Base-by-base conservation (phyloP, 2,113 vertebrate genomes). In the Megaceryle maxima region DNA sequence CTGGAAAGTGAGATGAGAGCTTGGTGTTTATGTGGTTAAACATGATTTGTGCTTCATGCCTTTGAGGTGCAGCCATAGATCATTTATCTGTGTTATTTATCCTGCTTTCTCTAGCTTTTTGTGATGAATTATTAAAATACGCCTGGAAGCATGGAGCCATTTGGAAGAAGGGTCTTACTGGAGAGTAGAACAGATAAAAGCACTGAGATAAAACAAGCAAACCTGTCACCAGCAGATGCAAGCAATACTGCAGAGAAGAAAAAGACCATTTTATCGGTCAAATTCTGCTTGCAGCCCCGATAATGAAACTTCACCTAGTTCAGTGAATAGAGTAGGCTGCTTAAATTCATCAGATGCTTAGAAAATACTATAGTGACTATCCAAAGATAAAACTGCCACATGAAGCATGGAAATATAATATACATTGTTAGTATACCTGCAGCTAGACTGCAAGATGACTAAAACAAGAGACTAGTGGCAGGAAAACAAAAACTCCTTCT, bases 111-210 rank as follows among this genome's bases (percentile, higher is more conserved):
- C 66, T 60, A 80, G 69, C 79, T 89, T 77, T 97, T 83, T 88
- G 39, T 79, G 60, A 93, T 97, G 93, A 97, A 94, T 97, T 92
- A 97, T 97, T 96, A 93, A 97, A 94, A 92, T 50, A 56, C 4
- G 15, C 75, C 89, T 94, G 59, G 86, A 96, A 96, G 82, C 73
- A 62, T 25, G 57, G 64, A 95, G 46, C 62, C 82, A 77, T 90
- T 94, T 80, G 68, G 82, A 96, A 88, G 43, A 83, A 79, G 39
- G 53, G 46, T 74, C 88, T 89, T 86, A 57, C 50, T 92, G 66
- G 44, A 89, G 88, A 91, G 57, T 19, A 84, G 50, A 87, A 67
- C 43, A 90, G 93, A 95, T 96, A 90, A 97, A 97, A 96, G 83
- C 48, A 70, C 21, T 2, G 21, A 95, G 87, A 93, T 87, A 94